These are phyloP conservation scores for Pitangus sulphuratus DNA, from an alignment of 2,797 vertebrate genomes.

Conservation along the genomic window DNA sequence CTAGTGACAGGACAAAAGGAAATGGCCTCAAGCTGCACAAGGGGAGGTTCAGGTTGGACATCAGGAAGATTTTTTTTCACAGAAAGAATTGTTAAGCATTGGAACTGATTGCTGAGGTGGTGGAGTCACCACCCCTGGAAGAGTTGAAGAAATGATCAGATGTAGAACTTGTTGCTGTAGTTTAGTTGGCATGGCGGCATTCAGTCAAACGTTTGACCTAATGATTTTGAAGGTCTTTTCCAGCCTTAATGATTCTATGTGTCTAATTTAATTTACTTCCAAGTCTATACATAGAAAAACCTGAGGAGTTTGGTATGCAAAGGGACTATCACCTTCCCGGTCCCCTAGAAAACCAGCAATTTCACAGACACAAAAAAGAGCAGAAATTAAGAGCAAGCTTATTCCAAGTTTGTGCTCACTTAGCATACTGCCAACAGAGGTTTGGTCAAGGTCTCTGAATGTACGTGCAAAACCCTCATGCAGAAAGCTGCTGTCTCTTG, in stretches of 20 bases:
- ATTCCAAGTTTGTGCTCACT: background rate
- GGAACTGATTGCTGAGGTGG: background rate
- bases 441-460: background rate
- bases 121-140: background rate
- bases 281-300: background rate
- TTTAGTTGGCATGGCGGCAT: background rate
- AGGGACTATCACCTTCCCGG: background rate
- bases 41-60: background rate
- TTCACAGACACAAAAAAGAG: background rate
- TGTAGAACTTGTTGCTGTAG: background rate
- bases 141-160: background rate
- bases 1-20: background rate
- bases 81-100: background rate
- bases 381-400: background rate
- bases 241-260: background rate
- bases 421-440: background rate
- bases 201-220: background rate
- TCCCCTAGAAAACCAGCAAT: background rate
- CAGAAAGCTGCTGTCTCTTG: background rate
- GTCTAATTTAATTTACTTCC: background rate
- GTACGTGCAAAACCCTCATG: fast-evolving
- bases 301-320: background rate
- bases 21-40: background rate
- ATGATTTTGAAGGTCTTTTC: background rate
- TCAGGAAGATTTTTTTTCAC: background rate